Percentiles rank a stretch among this genome's conserved stretches.
Evolutionary conservation across 2,113 vertebrate genomes (phyloP).

Genomic region (Nyctibius bracteatus): DNA sequence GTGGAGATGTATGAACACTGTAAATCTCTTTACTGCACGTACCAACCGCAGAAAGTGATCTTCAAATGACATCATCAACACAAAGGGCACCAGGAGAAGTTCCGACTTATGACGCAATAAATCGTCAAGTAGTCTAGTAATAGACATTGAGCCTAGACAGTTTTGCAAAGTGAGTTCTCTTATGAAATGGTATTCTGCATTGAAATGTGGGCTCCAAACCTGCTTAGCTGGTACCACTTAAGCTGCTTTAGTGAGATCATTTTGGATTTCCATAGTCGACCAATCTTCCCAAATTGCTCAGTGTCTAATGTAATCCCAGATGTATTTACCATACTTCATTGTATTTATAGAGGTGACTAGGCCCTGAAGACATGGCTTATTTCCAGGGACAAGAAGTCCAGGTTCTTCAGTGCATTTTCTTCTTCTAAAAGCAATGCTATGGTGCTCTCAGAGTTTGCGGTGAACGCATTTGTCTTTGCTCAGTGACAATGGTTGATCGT

Average conservation of each 20-base stretch:
- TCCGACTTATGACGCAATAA: slow-evolving; percentile 41
- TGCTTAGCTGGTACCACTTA: slow-evolving; percentile 48
- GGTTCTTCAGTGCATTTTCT: slow-evolving; percentile 5
- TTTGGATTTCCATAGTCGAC: slow-evolving; percentile 48
- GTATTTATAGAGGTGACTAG: slow-evolving; percentile 55
- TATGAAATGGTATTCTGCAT: not conserved
- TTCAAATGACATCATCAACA: slow-evolving; percentile 60
- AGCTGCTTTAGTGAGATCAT: slow-evolving; percentile 41
- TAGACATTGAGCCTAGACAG: slow-evolving; percentile 28
- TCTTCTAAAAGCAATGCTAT: not conserved
- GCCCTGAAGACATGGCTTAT: slow-evolving; percentile 50
- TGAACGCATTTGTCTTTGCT: slow-evolving; percentile 48
- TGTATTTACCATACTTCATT: slow-evolving; percentile 51
- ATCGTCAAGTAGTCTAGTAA: slow-evolving; percentile 26
- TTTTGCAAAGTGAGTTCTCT: not conserved
- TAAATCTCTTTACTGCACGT: not conserved
- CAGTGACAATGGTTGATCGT: slow-evolving; percentile 27
- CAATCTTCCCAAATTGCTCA: slow-evolving; percentile 39
- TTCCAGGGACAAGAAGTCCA: slow-evolving; percentile 46
- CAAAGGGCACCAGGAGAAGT: slow-evolving; percentile 49
- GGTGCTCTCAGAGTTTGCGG: not conserved
- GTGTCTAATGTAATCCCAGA: slow-evolving; percentile 35
- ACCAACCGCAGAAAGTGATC: slow-evolving; percentile 15
- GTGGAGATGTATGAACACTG: not conserved
- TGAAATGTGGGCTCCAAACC: slow-evolving; percentile 32